These are phyloP conservation scores for Norana najaformis DNA, from an alignment of 2,888 invertebrate species.

Conservation along the genomic window DNA sequence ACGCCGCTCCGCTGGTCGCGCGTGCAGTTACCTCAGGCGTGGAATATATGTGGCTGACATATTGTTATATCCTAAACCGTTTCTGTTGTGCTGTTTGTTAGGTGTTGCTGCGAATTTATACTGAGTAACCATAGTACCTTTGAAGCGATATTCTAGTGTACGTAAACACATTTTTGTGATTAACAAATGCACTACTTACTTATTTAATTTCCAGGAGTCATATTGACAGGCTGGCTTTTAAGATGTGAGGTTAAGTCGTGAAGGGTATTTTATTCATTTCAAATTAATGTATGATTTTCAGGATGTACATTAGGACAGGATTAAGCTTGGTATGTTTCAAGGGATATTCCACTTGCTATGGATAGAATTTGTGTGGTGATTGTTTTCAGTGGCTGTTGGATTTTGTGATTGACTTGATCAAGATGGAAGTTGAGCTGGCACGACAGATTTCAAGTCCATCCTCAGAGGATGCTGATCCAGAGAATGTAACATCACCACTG, in stretches of 20 bases:
- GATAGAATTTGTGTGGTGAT: background rate
- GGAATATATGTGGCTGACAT: background rate
- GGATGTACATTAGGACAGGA: background rate
- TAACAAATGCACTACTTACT: too few species aligned
- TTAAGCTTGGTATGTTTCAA: slow-evolving; percentile 5
- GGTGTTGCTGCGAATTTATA: background rate
- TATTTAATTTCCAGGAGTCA: background rate
- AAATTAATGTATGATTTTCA: background rate
- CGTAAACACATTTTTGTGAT: too few species aligned
- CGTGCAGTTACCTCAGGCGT: background rate
- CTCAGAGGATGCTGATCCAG: slow-evolving; percentile 25
- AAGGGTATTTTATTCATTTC: background rate
- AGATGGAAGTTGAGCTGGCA: slow-evolving; percentile 19
- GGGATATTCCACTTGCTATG: background rate
- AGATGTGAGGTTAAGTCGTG: background rate
- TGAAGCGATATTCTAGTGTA: background rate
- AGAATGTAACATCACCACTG: background rate
- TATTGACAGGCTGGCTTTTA: background rate
- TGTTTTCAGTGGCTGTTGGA: background rate
- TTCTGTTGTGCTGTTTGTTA: background rate
- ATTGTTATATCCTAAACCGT: background rate
- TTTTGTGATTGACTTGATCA: background rate
- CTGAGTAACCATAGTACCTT: background rate
- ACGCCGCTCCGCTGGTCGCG: background rate
- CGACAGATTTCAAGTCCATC: slow-evolving; percentile 27